phyloP scores from a whole-genome alignment of 2,888 invertebrate genomes.

The Macropis europaea region DNA sequence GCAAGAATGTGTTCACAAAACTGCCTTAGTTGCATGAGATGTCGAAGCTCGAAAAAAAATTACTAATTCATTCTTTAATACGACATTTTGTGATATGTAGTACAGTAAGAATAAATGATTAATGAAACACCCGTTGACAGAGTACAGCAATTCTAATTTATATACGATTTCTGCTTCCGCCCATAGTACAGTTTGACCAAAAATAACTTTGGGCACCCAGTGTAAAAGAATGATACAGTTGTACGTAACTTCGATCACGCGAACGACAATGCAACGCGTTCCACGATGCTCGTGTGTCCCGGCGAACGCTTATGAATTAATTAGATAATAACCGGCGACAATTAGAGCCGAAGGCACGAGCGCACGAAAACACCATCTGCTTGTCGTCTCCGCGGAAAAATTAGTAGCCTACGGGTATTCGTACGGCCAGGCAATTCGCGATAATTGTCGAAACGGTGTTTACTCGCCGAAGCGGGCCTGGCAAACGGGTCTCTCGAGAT shows the following conservation, averaged over 20 bases:
- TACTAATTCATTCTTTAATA: too few relatives aligned
- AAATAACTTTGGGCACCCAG: too few relatives aligned
- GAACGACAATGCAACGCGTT: slow-evolving; percentile 24
- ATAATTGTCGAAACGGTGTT: not conserved
- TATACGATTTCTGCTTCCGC: too few relatives aligned
- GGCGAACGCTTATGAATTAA: slow-evolving; percentile 73
- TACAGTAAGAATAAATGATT: too few relatives aligned
- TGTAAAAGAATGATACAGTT: slow-evolving; percentile 18
- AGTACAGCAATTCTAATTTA: too few relatives aligned
- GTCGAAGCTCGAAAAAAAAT: too few relatives aligned
- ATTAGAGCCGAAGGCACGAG: slow-evolving; percentile 65
- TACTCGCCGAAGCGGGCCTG: too few relatives aligned
- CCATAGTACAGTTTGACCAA: too few relatives aligned
- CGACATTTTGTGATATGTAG: too few relatives aligned
- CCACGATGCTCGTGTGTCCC: slow-evolving; percentile 42
- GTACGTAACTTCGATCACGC: slow-evolving; percentile 50
- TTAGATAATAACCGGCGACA: slow-evolving; percentile 74
- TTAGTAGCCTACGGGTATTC: slow-evolving; percentile 14
- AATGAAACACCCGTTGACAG: too few relatives aligned
- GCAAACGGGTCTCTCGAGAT: not conserved
- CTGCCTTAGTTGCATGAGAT: too few relatives aligned
- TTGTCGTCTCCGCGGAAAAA: slow-evolving; percentile 68
- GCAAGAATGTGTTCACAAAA: too few relatives aligned
- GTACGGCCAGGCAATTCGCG: not conserved
- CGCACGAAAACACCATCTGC: slow-evolving; percentile 73